These are phyloP conservation scores for Laterallus jamaicensis DNA, from an alignment of 2,113 vertebrate species.

Conservation along the genomic window DNA sequence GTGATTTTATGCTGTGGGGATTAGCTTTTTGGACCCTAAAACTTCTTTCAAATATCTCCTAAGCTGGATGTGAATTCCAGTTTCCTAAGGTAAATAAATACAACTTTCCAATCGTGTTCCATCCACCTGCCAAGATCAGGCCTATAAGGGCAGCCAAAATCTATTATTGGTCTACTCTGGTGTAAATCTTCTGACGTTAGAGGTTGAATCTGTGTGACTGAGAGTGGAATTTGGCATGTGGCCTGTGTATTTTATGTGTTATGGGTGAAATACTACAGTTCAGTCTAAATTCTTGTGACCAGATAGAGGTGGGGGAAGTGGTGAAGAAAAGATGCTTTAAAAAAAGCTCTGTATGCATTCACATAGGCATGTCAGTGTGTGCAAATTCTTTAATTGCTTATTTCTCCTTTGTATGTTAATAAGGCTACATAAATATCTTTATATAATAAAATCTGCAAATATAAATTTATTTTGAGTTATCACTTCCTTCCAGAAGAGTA, in stretches of 20 bases:
- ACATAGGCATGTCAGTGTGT: not conserved
- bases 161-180: constrained; percentile 49
- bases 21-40: constrained; percentile 19
- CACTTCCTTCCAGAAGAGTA: not conserved
- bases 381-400: not conserved
- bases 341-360: not conserved
- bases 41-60: not conserved
- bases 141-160: constrained; percentile 23
- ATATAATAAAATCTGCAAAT: not conserved
- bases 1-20: constrained; percentile 1
- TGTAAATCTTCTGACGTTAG: not conserved
- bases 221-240: constrained; percentile 33
- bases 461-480: not conserved
- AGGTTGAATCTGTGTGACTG: not conserved
- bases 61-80: not conserved
- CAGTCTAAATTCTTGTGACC: not conserved
- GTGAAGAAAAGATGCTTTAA: not conserved
- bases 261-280: not conserved
- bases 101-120: not conserved
- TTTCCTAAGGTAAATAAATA: constrained; percentile 37
- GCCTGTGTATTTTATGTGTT: not conserved
- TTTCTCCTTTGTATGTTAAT: not conserved
- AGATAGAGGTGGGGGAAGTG: not conserved
- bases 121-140: not conserved
- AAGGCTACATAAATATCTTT: not conserved